Conservation (phyloP, 2,888 invertebrate genomes). For the Priapulus caudatus region DNA sequence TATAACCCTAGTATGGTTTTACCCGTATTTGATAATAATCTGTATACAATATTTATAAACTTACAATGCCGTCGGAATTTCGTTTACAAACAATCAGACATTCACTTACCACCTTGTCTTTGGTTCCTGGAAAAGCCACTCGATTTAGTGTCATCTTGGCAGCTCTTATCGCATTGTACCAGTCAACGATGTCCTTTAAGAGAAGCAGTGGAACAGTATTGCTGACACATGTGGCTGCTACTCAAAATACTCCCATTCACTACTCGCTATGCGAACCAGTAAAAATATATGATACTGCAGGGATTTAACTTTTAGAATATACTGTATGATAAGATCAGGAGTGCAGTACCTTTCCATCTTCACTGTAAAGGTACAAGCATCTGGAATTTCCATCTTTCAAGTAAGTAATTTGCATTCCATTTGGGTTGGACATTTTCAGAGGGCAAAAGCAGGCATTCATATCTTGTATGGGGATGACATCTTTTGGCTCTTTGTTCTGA, state of each 20-base stretch:
- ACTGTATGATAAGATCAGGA: no score
- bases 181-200: constrained; percentile 57
- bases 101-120: constrained; percentile 12
- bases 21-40: no score
- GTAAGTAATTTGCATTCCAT: constrained; percentile 71
- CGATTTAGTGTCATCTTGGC: constrained; percentile 69
- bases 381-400: constrained; percentile 71
- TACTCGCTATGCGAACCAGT: no score
- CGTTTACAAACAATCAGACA: neutral
- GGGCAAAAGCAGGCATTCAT: constrained; percentile 73
- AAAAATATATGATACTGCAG: no score
- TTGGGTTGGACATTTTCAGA: constrained; percentile 60
- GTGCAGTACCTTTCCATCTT: constrained; percentile 66
- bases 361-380: constrained; percentile 74
- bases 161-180: constrained; percentile 70
- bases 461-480: constrained; percentile 63
- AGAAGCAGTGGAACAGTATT: no score
- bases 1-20: no score
- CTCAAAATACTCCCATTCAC: no score
- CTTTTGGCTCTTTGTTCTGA: constrained; percentile 60
- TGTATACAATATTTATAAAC: no score
- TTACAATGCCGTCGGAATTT: no score
- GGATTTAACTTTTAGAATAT: no score
- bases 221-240: no score
- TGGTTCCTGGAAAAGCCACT: constrained; percentile 59